These are phyloP conservation scores for Adelphocoris suturalis DNA, from an alignment of 2,888 invertebrate species.

Conservation along the genomic window DNA sequence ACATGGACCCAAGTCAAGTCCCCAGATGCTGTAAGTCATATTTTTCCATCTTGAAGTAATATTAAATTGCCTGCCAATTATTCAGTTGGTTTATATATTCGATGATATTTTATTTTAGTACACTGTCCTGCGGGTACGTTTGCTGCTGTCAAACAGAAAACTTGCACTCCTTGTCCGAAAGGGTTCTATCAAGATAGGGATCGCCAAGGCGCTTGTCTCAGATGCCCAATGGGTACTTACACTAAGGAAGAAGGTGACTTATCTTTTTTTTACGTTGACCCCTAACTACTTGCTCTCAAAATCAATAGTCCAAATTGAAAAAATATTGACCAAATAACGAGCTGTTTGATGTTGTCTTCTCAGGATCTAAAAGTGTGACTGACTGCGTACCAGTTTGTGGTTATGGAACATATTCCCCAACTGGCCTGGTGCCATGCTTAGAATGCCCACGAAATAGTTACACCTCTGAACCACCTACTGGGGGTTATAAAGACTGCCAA, in stretches of 20 bases:
- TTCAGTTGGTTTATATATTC: background rate
- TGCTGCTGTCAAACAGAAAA: constrained; percentile 92
- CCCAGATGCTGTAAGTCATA: constrained; percentile 91
- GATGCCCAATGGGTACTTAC: constrained; percentile 95
- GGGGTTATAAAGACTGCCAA: constrained; percentile 95
- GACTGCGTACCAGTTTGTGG: constrained; percentile 97
- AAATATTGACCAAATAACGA: background rate
- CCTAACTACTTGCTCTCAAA: too few relatives aligned
- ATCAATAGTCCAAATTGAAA: background rate
- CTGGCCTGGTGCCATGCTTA: constrained; percentile 94
- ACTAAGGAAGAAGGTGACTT: constrained; percentile 88
- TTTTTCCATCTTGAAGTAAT: background rate
- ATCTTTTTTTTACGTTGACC: background rate
- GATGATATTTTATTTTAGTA: constrained; percentile 81
- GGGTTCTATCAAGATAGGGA: constrained; percentile 97
- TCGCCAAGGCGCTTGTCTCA: constrained; percentile 92
- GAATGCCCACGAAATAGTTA: constrained; percentile 96
- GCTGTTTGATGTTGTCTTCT: constrained; percentile 65
- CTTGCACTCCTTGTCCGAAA: constrained; percentile 93
- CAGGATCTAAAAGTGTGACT: constrained; percentile 87
- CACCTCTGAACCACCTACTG: constrained; percentile 91
- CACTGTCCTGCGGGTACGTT: constrained; percentile 98
- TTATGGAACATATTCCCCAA: constrained; percentile 96
- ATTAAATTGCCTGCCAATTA: background rate
- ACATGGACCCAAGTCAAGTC: constrained; percentile 94